Evolutionary conservation across 1,140 invertebrate species (phyloP).

Genomic region (Medauroidea extradentata): DNA sequence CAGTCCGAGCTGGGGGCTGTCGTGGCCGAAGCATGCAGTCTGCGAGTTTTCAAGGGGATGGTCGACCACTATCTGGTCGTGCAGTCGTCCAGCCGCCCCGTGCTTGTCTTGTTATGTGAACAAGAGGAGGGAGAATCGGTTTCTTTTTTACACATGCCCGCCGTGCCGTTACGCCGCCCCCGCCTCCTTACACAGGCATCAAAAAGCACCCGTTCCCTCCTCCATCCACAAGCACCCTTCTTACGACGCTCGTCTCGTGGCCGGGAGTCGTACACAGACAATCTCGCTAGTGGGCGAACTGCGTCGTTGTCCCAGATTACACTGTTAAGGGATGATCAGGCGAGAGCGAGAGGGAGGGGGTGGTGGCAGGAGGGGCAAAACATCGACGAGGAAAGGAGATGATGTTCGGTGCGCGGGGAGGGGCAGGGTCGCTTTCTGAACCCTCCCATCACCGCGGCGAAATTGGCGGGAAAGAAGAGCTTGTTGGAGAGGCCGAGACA

Average conservation of each 20-base stretch:
- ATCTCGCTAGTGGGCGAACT: conserved; percentile 39
- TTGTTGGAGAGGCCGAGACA: not conserved
- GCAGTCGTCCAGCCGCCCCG: not conserved
- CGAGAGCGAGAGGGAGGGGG: conserved; percentile 1
- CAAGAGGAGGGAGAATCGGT: conserved; percentile 11
- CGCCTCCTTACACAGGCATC: conserved; percentile 15
- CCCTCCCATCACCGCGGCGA: not conserved
- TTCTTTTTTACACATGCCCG: conserved; percentile 31
- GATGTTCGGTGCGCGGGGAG: not conserved
- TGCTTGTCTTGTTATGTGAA: not conserved
- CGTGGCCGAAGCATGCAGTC: too few species aligned
- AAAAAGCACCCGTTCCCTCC: not conserved
- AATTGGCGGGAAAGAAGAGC: not conserved
- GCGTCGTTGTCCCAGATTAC: not conserved
- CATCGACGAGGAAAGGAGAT: not conserved
- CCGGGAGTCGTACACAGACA: conserved; percentile 29
- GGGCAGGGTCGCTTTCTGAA: not conserved
- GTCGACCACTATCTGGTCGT: not conserved
- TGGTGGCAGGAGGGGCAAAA: not conserved
- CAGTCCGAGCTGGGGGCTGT: too few species aligned
- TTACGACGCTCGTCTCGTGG: conserved; percentile 8
- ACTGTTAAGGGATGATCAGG: conserved; percentile 1
- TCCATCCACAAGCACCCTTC: not conserved
- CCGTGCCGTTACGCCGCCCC: conserved; percentile 19
- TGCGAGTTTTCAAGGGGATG: not conserved